phyloP scores from a whole-genome alignment of 2,797 vertebrate species.

The Amblyopsis hoosieri region DNA sequence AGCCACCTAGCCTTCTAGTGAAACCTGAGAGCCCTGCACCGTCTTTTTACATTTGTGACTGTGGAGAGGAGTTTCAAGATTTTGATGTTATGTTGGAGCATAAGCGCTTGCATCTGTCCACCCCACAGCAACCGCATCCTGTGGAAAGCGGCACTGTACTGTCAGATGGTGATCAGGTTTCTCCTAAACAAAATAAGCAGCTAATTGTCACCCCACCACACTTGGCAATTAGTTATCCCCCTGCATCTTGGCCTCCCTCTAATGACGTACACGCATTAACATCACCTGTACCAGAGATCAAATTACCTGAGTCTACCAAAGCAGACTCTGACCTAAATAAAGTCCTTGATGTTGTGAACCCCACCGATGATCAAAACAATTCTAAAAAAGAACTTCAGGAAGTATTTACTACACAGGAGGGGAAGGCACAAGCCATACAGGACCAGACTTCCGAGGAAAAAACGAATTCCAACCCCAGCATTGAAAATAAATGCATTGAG shows the following conservation, averaged over 20 bases:
- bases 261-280: conserved; percentile 20
- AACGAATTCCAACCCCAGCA: conserved; percentile 21
- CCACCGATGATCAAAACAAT: conserved; percentile 34
- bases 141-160: conserved; percentile 25
- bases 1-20: conserved; percentile 29
- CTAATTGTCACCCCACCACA: conserved; percentile 27
- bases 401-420: conserved; percentile 25
- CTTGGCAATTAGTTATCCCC: conserved; percentile 34
- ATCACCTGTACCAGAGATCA: background rate
- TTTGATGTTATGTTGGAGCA: conserved; percentile 70
- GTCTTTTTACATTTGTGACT: conserved; percentile 71
- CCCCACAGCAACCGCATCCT: conserved; percentile 35
- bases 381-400: conserved; percentile 31
- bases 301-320: conserved; percentile 28
- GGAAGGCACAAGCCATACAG: conserved; percentile 27
- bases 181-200: conserved; percentile 24
- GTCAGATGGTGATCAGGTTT: conserved; percentile 12
- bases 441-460: conserved; percentile 29
- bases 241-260: conserved; percentile 50
- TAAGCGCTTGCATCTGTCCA: conserved; percentile 59
- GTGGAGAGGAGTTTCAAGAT: conserved; percentile 73
- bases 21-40: conserved; percentile 42
- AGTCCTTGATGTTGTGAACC: conserved; percentile 29
- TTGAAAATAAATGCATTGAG: conserved; percentile 18
- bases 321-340: conserved; percentile 35